Conservation (phyloP, 2,113 vertebrate species). For the Cavia aperea region DNA sequence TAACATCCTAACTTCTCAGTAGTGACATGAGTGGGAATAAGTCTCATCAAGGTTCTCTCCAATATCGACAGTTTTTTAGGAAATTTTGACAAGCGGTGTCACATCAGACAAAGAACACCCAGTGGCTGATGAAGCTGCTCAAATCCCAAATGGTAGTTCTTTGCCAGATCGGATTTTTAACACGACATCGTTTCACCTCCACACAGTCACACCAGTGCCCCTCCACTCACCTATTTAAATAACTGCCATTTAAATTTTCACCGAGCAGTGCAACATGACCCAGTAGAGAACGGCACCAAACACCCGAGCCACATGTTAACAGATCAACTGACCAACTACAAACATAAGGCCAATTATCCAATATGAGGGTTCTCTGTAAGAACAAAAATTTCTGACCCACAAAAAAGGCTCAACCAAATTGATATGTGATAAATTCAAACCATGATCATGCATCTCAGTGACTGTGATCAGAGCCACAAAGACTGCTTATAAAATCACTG, state of each 20-base stretch:
- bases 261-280: neutral
- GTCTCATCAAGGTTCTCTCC: neutral
- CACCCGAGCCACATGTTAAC: neutral
- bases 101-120: neutral
- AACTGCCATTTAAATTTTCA: neutral
- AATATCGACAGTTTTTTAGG: neutral
- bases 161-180: neutral
- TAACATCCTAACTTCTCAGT: neutral
- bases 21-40: neutral
- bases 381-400: slow-evolving; percentile 5
- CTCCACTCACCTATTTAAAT: neutral
- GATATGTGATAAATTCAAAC: neutral
- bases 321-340: neutral
- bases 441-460: neutral
- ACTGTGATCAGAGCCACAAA: neutral
- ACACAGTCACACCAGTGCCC: neutral
- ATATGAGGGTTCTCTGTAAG: neutral
- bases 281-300: neutral
- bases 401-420: neutral
- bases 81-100: neutral
- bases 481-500: neutral
- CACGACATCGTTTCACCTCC: neutral
- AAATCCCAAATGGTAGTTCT: neutral
- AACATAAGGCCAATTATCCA: neutral
- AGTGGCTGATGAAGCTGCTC: neutral